phyloP scores from a whole-genome alignment of 2,888 invertebrate species.

The Leptinotarsa rubiginosa region DNA sequence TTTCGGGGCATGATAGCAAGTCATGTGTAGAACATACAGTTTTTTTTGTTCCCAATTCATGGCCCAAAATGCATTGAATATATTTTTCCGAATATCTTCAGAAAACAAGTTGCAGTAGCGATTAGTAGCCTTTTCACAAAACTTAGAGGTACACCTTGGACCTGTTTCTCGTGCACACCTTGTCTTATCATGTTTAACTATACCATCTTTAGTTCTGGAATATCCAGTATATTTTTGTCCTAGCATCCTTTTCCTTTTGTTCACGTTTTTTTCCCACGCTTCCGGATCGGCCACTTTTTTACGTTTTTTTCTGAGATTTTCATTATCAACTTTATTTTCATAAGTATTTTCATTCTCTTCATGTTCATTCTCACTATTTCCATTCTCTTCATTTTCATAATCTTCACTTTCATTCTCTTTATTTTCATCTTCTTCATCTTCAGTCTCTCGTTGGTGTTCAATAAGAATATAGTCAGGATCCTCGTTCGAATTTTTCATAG shows the following conservation, averaged over 20 bases:
- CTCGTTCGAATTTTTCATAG: too few relatives aligned
- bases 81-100: slow-evolving; percentile 25
- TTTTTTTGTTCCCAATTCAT: slow-evolving; percentile 20
- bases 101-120: not conserved
- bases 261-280: slow-evolving; percentile 34
- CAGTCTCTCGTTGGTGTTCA: not conserved
- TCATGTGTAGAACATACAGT: too few relatives aligned
- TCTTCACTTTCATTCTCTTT: not conserved
- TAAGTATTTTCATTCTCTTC: not conserved
- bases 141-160: slow-evolving; percentile 24
- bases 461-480: not conserved
- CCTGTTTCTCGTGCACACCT: not conserved
- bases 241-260: slow-evolving; percentile 40
- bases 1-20: too few relatives aligned
- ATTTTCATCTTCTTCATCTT: not conserved
- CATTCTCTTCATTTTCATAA: not conserved
- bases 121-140: too few relatives aligned
- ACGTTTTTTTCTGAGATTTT: slow-evolving; percentile 22
- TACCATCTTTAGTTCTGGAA: slow-evolving; percentile 38
- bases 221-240: slow-evolving; percentile 40
- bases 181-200: too few relatives aligned
- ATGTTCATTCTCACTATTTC: not conserved
- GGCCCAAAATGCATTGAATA: slow-evolving; percentile 28
- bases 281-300: slow-evolving; percentile 12
- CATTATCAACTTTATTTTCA: not conserved